Conservation (phyloP, 1,140 invertebrate genomes). For the Tetraneura akinire region DNA sequence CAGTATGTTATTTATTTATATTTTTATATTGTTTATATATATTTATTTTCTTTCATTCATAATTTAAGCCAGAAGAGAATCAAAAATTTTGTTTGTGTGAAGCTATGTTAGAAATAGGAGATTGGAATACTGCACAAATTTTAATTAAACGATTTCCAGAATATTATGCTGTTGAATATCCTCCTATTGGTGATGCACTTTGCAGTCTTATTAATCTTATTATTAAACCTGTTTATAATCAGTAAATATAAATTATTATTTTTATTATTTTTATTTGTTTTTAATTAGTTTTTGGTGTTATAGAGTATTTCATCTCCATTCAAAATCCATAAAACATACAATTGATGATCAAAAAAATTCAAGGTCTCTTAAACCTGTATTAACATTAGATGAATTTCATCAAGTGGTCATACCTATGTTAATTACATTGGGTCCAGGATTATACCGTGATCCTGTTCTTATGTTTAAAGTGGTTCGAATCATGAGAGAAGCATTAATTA, state of each 20-base stretch:
- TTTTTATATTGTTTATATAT: constrained; percentile 36
- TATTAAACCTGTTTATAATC: constrained; percentile 86
- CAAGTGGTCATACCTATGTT: constrained; percentile 85
- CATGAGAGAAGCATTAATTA: constrained; percentile 51
- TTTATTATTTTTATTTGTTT: constrained; percentile 60
- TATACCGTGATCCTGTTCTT: constrained; percentile 83
- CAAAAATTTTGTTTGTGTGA: constrained; percentile 93
- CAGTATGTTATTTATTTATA: constrained; percentile 23
- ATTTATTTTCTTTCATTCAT: constrained; percentile 49
- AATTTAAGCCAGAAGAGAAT: constrained; percentile 71
- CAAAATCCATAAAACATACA: constrained; percentile 67
- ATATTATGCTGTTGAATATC: constrained; percentile 75
- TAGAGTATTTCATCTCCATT: constrained; percentile 66
- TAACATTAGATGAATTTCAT: constrained; percentile 72
- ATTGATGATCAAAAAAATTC: constrained; percentile 64
- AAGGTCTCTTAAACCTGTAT: constrained; percentile 65
- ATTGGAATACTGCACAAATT: constrained; percentile 81
- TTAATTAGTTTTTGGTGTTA: constrained; percentile 56
- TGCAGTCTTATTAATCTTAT: constrained; percentile 80
- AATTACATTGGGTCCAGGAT: constrained; percentile 80
- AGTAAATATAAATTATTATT: constrained; percentile 61
- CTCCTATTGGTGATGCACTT: constrained; percentile 76
- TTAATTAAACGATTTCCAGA: constrained; percentile 82
- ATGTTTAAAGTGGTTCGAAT: constrained; percentile 74
- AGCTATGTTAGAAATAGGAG: constrained; percentile 83